A percentile compares a stretch with the other conserved stretches of the same genome.
phyloP scores from a whole-genome alignment of 2,888 invertebrate species.

The Idaea aversata region DNA sequence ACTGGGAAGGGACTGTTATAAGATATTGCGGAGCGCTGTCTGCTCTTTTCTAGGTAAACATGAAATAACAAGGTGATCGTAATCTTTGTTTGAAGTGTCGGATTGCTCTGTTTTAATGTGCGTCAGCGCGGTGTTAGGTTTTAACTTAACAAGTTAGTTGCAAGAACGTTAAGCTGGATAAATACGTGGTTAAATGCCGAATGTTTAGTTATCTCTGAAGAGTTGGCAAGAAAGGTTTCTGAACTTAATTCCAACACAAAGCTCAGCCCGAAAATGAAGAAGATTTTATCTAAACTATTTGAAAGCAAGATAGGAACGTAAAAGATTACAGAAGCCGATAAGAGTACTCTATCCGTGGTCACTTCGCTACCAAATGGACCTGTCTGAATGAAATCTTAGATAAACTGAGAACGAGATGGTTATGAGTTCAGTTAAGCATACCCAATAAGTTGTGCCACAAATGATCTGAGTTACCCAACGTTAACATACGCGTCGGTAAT shows the following conservation, averaged over 20 bases:
- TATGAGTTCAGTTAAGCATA: slow-evolving; percentile 32
- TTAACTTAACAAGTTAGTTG: no score
- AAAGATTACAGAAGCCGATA: slow-evolving; percentile 30
- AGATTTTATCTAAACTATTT: slow-evolving; percentile 20
- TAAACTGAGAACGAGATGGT: slow-evolving; percentile 38
- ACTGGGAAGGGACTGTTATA: slow-evolving; percentile 39
- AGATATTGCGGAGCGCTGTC: slow-evolving; percentile 15
- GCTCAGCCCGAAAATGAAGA: slow-evolving; percentile 18
- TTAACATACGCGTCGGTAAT: slow-evolving; percentile 23
- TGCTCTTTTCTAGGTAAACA: slow-evolving; percentile 22
- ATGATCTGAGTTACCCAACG: slow-evolving; percentile 16
- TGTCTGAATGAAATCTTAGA: slow-evolving; percentile 35
- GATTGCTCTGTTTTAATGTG: background rate
- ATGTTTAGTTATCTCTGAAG: background rate
- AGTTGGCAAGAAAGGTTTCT: background rate
- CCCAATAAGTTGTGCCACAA: slow-evolving; percentile 12
- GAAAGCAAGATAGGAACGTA: slow-evolving; percentile 27
- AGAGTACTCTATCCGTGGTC: slow-evolving; percentile 19
- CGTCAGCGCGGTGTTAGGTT: background rate
- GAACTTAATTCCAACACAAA: slow-evolving; percentile 14
- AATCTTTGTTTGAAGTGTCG: slow-evolving; percentile 3
- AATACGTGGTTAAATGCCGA: background rate
- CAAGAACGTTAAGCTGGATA: background rate
- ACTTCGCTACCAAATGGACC: slow-evolving; percentile 31
- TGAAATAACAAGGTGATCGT: slow-evolving; percentile 14